Percentiles rank a stretch among this genome's conserved stretches.
Evolutionary conservation across 2,888 invertebrate species (phyloP).

Genomic region (Netelia inedita): DNA sequence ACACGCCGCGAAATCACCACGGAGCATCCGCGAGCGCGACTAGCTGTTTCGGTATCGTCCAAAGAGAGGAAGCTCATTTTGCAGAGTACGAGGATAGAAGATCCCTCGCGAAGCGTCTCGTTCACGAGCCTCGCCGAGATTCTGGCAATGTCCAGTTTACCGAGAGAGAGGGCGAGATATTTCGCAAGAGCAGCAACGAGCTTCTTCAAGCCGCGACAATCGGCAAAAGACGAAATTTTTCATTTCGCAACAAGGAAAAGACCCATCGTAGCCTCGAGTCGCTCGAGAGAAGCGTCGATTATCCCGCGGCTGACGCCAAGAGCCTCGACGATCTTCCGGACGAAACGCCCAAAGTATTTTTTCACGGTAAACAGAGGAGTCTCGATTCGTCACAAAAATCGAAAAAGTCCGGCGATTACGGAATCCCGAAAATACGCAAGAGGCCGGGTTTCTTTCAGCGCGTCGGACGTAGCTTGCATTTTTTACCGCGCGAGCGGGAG

Average conservation of each 20-base stretch:
- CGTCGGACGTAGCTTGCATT: constrained; percentile 79
- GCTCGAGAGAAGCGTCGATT: constrained; percentile 74
- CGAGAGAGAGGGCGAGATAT: constrained; percentile 80
- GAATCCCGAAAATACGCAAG: constrained; percentile 70
- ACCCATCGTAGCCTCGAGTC: constrained; percentile 79
- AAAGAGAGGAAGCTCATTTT: constrained; percentile 31
- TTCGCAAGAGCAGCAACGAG: constrained; percentile 77
- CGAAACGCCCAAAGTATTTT: constrained; percentile 69
- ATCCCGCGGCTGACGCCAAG: constrained; percentile 73
- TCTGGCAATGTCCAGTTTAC: constrained; percentile 77
- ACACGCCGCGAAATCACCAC: neutral
- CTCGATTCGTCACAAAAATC: constrained; percentile 76
- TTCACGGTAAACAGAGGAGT: constrained; percentile 75
- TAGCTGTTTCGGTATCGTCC: constrained; percentile 73
- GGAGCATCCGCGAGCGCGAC: constrained; percentile 61
- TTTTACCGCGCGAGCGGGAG: constrained; percentile 78
- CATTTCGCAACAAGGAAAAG: constrained; percentile 76
- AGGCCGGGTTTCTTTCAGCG: constrained; percentile 78
- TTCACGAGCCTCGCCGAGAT: constrained; percentile 66
- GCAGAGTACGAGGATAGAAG: constrained; percentile 65
- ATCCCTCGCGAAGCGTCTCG: constrained; percentile 24
- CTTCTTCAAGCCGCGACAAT: constrained; percentile 71
- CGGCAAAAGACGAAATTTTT: constrained; percentile 73
- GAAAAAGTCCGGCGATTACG: constrained; percentile 72
- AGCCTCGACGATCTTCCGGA: constrained; percentile 77